Percentiles rank a stretch among this genome's conserved stretches.
Conservation (phyloP, 2,797 vertebrate genomes). For the Galaxias olidus region DNA sequence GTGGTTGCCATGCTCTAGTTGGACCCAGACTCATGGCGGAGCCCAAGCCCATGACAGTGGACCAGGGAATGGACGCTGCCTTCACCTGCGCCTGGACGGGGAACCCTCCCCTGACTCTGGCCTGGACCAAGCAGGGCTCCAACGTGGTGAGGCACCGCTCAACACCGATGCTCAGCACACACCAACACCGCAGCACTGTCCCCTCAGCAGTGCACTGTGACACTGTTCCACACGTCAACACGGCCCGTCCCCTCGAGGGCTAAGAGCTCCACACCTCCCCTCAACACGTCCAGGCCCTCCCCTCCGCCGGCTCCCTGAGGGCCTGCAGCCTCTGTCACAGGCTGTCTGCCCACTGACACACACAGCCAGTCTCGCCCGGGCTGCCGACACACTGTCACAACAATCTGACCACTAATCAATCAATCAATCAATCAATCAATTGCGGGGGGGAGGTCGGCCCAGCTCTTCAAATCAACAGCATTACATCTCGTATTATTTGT, state of each 20-base stretch:
- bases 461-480: neutral
- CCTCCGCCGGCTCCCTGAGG: constrained; percentile 55
- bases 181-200: constrained; percentile 44
- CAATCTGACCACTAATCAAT: constrained; percentile 28
- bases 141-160: constrained; percentile 74
- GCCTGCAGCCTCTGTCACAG: constrained; percentile 60
- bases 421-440: constrained; percentile 45
- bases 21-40: constrained; percentile 84
- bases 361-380: constrained; percentile 41
- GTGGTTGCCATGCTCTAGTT: constrained; percentile 62
- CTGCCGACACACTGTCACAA: constrained; percentile 46
- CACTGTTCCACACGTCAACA: neutral
- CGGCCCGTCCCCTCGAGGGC: neutral
- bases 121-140: constrained; percentile 86
- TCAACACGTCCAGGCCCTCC: constrained; percentile 50
- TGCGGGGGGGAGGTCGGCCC: neutral
- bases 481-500: neutral
- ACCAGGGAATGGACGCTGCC: constrained; percentile 83
- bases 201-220: constrained; percentile 18
- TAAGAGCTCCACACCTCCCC: constrained; percentile 33
- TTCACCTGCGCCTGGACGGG: constrained; percentile 90
- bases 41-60: constrained; percentile 82
- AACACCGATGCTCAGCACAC: constrained; percentile 30
- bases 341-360: constrained; percentile 61
- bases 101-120: constrained; percentile 87